Evolutionary conservation across 2,888 invertebrate genomes (phyloP).

Genomic region (Pseudococcus viburni): DNA sequence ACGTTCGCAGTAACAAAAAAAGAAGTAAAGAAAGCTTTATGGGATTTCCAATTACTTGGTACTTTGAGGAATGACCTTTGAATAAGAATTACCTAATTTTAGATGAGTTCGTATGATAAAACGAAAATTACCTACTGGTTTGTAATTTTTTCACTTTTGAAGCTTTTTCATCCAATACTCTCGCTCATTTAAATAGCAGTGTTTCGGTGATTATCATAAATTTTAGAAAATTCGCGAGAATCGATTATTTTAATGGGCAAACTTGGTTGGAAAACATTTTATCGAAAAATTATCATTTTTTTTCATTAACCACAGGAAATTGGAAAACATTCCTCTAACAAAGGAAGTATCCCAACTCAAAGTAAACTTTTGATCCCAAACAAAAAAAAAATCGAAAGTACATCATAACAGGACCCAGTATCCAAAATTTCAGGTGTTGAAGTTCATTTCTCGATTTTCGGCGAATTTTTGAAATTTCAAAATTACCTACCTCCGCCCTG

Average conservation of each 20-base stretch:
- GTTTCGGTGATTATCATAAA: neutral
- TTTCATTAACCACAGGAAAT: no score
- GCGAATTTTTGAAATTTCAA: no score
- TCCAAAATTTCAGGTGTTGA: no score
- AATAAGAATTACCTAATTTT: slow-evolving; percentile 1
- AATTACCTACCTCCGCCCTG: no score
- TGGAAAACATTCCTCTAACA: no score
- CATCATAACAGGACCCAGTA: no score
- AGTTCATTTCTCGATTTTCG: no score
- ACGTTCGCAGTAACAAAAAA: neutral
- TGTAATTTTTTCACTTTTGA: neutral
- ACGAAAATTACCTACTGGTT: neutral
- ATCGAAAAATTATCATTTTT: neutral
- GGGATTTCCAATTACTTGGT: slow-evolving; percentile 7
- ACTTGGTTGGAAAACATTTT: neutral
- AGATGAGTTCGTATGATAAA: neutral
- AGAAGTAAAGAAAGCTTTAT: neutral
- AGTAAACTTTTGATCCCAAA: no score
- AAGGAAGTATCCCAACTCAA: no score
- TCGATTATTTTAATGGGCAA: neutral
- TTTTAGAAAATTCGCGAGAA: no score
- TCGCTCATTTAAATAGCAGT: neutral
- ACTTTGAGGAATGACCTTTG: neutral
- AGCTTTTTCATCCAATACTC: neutral
- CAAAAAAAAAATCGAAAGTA: no score